Base-by-base conservation (phyloP, 2,797 vertebrate species). In the Urocyon cinereoargenteus region DNA sequence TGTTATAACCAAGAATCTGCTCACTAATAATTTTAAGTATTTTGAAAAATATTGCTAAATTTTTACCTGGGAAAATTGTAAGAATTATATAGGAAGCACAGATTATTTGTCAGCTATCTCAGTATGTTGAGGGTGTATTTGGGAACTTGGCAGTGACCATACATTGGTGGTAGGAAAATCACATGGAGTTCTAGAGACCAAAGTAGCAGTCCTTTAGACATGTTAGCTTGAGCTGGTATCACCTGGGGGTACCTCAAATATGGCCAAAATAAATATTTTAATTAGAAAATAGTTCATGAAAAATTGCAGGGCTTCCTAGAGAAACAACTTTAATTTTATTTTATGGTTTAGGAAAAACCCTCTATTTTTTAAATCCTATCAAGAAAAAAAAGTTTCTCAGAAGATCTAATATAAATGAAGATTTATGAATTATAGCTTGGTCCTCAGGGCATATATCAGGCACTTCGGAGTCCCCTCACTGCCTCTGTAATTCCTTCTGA, bases 41-140 rank as follows among this genome's bases (percentile, higher is more conserved):
- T 96, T 96, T 90, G 7, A 85, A 83, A 86, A 62, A 62, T 84
- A 79, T n/a, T 72, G 15, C 31, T 61, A 73, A 45, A 5, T 57
- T 45, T 57, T 61, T 81, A 26, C 62, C 59, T 5, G 31, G 21
- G 49, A 64, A 64, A 73, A 28, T 53, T 51, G 24, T 53, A 51
- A 28, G 4, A 49, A 66, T 77, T 68, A 13, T 55, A 53, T 0
- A 2, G 40, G 62, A 87, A 51, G 21, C 14, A 28, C 28, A 86
- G 13, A 4, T 4, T 53, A 70, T 36, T 2, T 31, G 31, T 40
- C 11, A 9, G 6, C 24, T 68, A 75, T 66, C 21, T 3, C 4
- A 24, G 14, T 16, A 36, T 21, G 0, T 19, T 21, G 36, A 85
- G 1, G 4, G 3, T 4, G 0, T 66, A 40, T 7, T 14, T 82